Evolutionary conservation across 2,113 vertebrate genomes (phyloP), one percentile per base, ranked within the genome.

Genomic region (Monarcha castaneiventris): DNA sequence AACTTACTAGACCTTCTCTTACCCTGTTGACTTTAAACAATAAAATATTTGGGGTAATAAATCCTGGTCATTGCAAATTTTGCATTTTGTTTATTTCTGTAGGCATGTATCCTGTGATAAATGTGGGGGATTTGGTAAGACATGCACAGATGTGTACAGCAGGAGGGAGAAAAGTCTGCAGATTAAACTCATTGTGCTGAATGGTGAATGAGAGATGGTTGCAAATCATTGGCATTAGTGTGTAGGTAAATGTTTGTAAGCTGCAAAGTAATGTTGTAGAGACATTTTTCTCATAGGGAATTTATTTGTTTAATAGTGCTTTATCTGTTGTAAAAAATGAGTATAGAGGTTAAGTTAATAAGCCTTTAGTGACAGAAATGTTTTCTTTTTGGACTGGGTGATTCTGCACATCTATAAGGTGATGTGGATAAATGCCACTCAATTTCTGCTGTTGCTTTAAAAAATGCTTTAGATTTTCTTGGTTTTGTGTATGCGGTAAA

Each of bases 71-170:
- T 35, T 51, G 23, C 39, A 71, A 16, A 10, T 49, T 77, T 44
- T 37, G 23, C 63, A 5, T 84, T 74, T 76, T 61, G 19, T 61
- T 79, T 54, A 30, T 77, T 84, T 87, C n/a, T 93, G 39, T 78
- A 52, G 39, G 18, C 6, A 2, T 41, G 19, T 61, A 4, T 66
- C 15, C 13, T 86, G 2, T 33, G 17, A 18, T 66, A 66, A 79
- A 56, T 32, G 9, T 19, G 21, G 1, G 26, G 19, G 13, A 7
- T 14, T 71, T 56, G 48, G 1, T 86, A 37, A 84, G 19, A 13
- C 8, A 0, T 44, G 16, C 13, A 19, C 13, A n/a, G 46, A 30
- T 13, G 3, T 23, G 22, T 82, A 0, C 43, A 68, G 41, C 11
- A n/a, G 22, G 29, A 87, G 27, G 22, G 37, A 67, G 16, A 44